Evolutionary conservation across 1,140 invertebrate genomes (phyloP).

Genomic region (Pogonomyrmex barbatus): DNA sequence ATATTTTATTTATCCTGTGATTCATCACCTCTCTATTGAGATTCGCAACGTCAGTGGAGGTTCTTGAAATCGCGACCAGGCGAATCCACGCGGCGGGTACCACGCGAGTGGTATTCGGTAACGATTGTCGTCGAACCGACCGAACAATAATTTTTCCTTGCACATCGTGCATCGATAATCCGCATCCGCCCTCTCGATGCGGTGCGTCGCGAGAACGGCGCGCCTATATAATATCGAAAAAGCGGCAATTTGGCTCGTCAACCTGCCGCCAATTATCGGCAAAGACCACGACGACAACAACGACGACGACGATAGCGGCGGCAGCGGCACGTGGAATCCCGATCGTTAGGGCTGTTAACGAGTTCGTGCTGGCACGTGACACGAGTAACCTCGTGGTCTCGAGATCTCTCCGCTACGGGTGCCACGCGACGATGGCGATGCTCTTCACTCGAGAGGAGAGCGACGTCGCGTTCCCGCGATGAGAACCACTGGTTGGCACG

Average conservation of each 20-base stretch:
- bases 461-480: constrained; percentile 33
- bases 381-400: constrained; percentile 70
- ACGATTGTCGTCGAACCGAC: not conserved
- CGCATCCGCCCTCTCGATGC: constrained; percentile 42
- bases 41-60: not conserved
- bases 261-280: constrained; percentile 78
- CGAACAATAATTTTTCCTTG: constrained; percentile 34
- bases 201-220: constrained; percentile 46
- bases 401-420: constrained; percentile 50
- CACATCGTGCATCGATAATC: constrained; percentile 14
- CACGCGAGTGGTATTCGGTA: not conserved
- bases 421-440: constrained; percentile 62
- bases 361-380: constrained; percentile 81
- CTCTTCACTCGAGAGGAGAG: constrained; percentile 8
- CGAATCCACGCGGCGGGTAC: not conserved
- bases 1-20: not conserved
- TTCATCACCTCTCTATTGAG: not conserved
- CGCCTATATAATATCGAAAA: constrained; percentile 71
- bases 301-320: constrained; percentile 28
- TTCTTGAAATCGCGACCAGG: not conserved
- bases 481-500: constrained; percentile 73
- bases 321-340: constrained; percentile 77
- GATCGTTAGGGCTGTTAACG: constrained; percentile 83
- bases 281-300: constrained; percentile 68
- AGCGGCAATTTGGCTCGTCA: constrained; percentile 73